phyloP scores from a whole-genome alignment of 2,888 invertebrate genomes.

The Clanis bilineata region DNA sequence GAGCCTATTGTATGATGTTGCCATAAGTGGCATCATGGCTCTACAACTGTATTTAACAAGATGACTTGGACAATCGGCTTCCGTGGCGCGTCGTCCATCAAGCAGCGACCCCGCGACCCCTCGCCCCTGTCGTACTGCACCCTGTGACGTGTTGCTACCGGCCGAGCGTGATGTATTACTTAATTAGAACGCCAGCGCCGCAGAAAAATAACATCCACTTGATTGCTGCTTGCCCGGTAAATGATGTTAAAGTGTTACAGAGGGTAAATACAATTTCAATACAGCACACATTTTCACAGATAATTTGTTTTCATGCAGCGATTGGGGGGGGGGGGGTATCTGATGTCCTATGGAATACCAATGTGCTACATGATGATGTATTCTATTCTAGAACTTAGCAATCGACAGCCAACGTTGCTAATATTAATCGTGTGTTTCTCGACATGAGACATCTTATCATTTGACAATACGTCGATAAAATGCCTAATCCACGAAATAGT shows the following conservation, averaged over 20 bases:
- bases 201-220: conserved; percentile 14
- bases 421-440: too few relatives aligned
- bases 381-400: too few relatives aligned
- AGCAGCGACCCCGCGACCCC: not conserved
- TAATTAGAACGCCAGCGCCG: conserved; percentile 40
- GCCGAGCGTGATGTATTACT: conserved; percentile 54
- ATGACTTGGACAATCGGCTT: conserved; percentile 44
- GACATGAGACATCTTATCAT: too few relatives aligned
- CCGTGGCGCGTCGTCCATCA: conserved; percentile 39
- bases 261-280: not conserved
- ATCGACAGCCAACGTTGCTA: too few relatives aligned
- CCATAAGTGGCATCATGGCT: not conserved
- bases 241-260: not conserved
- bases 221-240: conserved; percentile 7
- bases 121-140: not conserved
- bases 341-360: too few relatives aligned
- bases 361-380: too few relatives aligned
- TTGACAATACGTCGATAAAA: too few relatives aligned
- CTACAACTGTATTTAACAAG: conserved; percentile 43
- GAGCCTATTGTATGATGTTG: not conserved
- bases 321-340: too few relatives aligned
- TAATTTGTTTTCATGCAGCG: not conserved
- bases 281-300: not conserved
- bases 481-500: too few relatives aligned
- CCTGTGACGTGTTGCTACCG: conserved; percentile 36